Evolutionary conservation across 2,888 invertebrate genomes (phyloP), one percentile per base, ranked within the genome.

Genomic region (Phrixothrix hirtus): DNA sequence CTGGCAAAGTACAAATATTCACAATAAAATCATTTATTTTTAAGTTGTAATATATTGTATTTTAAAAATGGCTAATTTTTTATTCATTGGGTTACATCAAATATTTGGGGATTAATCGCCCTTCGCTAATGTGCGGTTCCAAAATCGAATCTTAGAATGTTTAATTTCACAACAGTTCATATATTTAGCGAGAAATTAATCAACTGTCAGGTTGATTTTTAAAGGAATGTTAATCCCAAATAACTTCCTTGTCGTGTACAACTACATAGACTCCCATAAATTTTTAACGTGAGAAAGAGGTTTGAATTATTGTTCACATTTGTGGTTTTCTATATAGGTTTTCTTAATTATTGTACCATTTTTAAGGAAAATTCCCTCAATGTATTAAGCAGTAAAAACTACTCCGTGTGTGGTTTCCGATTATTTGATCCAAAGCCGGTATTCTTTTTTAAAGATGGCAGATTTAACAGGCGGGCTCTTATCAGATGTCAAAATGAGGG

Each of bases 101-200:
- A 21, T 21, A 21, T 3, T 21, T 3, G 21, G 3, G 4, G 7
- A 5, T 21, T 21, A 21, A 21, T 21, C 7, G 21, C 7, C 21
- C 4, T 21, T 21, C 21, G 7, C 7, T 5, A 21, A 16, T 7
- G 35, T 10, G n/a, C 6, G 17, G n/a, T 7, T 10, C 35, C 17
- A 16, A 35, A 35, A n/a, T 69, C 70, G 7, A 21, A 7, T 70
- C 70, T 70, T 70, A 69, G 70, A 71, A 68, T 68, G 69, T 70
- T 71, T 67, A 72, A 73, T 74, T 71, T 74, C 73, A 71, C 67
- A 63, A 67, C 72, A 69, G 73, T 73, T 73, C 74, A 75, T 73
- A 74, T 74, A 74, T 74, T 73, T 73, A 74, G 75, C 72, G 64
- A 66, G 66, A 73, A 71, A 74, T 75, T 74, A 74, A 75, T 75